Evolutionary conservation across 2,113 vertebrate species (phyloP), one percentile per base, ranked within the genome.

Genomic region (Synodontis membranacea): DNA sequence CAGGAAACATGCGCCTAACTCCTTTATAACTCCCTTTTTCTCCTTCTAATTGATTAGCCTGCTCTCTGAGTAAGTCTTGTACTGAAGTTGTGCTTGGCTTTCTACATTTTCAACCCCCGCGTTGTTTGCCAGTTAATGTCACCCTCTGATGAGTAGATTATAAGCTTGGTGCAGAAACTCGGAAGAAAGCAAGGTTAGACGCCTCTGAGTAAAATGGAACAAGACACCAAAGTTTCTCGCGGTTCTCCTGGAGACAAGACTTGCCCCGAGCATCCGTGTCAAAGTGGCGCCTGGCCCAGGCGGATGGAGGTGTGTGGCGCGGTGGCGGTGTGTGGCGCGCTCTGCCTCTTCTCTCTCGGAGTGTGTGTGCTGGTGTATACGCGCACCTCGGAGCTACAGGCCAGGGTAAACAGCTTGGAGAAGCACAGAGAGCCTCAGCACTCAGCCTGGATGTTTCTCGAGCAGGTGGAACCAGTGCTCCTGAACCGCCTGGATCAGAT

Each of bases 391-490:
- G 94, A 95, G 74, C 66, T 96, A 84, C 94, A 94, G 89, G 91
- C 90, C 79, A 87, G 94, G 89, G 89, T 96, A 50, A 84, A 89
- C 62, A 93, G 90, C 89, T 84, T 96, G 91, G 95, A 96, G 88
- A 92, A 91, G 82, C 92, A 93, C 85, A 88, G 90, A 78, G 92
- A 92, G 72, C 89, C 92, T 15, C 88, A 92, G 44, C 31, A 93
- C 44, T 89, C 92, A 21, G 91, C 91, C 8, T 94, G 94, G 94
- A 91, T 92, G 90, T 92, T 93, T 68, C n/a, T 90, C 66, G 93
- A 95, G 88, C 95, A 95, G 94, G 93, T 95, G 93, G 94, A 95
- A 88, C 93, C 95, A 64, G 64, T 93, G 62, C 90, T 94, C 82
- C 25, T 93, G 87, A 89, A 90, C 9, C 92, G 93, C 25, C 87